Evolutionary conservation across 2,888 invertebrate genomes (phyloP).

Genomic region (Odontocolon sp.): DNA sequence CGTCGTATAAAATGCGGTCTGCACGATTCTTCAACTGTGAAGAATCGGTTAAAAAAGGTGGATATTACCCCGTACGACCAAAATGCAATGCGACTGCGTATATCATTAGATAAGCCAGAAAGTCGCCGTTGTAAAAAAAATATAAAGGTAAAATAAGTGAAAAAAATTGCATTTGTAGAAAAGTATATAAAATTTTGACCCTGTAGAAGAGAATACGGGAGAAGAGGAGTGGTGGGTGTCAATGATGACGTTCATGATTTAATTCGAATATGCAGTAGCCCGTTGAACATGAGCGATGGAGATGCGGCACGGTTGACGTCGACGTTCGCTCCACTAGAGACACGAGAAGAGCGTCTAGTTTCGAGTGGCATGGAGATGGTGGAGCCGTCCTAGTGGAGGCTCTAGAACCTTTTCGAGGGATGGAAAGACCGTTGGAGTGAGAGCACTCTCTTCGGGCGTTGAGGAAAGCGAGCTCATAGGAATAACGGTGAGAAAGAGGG

Average conservation of each 20-base stretch:
- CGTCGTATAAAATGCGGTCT: conserved; percentile 21
- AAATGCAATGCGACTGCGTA: conserved; percentile 25
- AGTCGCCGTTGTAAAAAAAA: not conserved
- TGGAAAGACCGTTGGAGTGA: conserved; percentile 41
- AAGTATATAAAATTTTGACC: not conserved
- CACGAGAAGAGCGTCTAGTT: conserved; percentile 74
- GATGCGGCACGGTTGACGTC: conserved; percentile 47
- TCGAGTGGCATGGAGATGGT: conserved; percentile 67
- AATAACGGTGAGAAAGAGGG: conserved; percentile 37
- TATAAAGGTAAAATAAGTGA: too few species aligned
- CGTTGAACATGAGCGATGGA: conserved; percentile 52
- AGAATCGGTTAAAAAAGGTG: conserved; percentile 25
- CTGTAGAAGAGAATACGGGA: not conserved
- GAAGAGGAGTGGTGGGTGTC: not conserved
- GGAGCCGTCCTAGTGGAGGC: conserved; percentile 39
- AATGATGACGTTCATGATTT: conserved; percentile 33
- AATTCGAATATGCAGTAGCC: conserved; percentile 23
- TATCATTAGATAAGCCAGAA: conserved; percentile 4
- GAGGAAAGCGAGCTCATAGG: conserved; percentile 40
- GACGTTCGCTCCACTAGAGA: conserved; percentile 67
- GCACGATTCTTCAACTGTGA: not conserved
- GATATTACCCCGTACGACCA: conserved; percentile 1
- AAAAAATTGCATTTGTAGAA: not conserved
- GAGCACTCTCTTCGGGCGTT: conserved; percentile 21
- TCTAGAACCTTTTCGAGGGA: conserved; percentile 43